Evolutionary conservation across 2,888 invertebrate species (phyloP), one percentile per base, ranked within the genome.

Genomic region (Cataglyphis rosenhaueri): DNA sequence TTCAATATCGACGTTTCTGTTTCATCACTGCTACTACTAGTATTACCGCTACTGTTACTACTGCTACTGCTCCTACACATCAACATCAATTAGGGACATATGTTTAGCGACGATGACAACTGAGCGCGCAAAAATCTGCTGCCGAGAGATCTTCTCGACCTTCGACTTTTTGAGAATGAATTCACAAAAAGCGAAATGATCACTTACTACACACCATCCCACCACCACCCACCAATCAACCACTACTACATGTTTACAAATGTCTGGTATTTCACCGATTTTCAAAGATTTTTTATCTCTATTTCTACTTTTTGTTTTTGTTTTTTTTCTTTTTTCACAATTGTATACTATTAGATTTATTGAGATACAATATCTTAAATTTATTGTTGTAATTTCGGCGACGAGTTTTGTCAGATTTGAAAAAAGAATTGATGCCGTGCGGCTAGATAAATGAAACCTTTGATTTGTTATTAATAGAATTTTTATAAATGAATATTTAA

Each of bases 151-250:
- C 93, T 93, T 93, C 92, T 93, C 71, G 68, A 66, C 52, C 52
- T 52, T 52, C n/a, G 52, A 52, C 52, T 52, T n/a, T 52, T 52
- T 52, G 91, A 94, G 92, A 52, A 52, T 91, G 92, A 93, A 94
- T 92, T 65, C 74, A 68, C 66, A 68, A 76, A 93, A 94, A 93
- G 93, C 92, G 93, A 94, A 93, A 91, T 92, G 92, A 94, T 94
- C 94, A 94, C 94, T 92, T 94, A 94, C 93, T 94, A 94, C 93
- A 94, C 94, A 94, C 93, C 94, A 94, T 94, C 94, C 93, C 92
- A 93, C 92, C 92, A 93, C 92, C 91, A 93, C 93, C 94, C 94
- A 93, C 93, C 91, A 92, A 93, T 91, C 92, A 92, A 92, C 93
- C 91, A 94, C 93, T 91, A 94, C 93, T 91, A 94, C 94, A 94